A percentile compares a stretch with the other conserved stretches of the same genome.
Conservation (phyloP, 2,797 vertebrate genomes). For the Masticophis lateralis region DNA sequence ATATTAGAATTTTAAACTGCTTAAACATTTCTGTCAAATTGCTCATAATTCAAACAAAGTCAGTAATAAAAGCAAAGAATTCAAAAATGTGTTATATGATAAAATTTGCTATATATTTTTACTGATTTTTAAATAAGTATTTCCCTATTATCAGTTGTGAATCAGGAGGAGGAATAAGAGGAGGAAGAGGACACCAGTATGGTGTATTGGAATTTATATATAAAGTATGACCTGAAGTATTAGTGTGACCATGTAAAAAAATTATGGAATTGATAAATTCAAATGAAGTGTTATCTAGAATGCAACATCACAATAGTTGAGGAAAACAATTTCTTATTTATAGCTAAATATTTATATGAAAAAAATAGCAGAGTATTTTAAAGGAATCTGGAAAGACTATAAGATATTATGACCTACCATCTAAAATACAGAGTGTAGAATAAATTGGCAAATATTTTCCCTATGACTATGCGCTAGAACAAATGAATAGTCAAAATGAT, state of each 20-base stretch:
- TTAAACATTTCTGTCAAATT: background rate
- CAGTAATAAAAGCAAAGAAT: background rate
- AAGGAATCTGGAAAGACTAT: background rate
- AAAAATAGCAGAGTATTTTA: background rate
- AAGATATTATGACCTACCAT: background rate
- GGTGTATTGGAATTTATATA: background rate
- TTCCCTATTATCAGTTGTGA: background rate
- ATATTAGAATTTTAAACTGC: background rate
- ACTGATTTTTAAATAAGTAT: background rate
- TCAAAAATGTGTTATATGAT: constrained; percentile 19
- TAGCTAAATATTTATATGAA: background rate
- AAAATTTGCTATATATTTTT: background rate
- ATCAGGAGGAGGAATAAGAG: background rate
- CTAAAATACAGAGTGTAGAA: background rate
- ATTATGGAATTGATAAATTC: background rate
- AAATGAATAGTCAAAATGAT: background rate
- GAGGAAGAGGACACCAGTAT: background rate
- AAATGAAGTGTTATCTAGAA: background rate
- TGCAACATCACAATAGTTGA: background rate
- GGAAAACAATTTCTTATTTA: background rate
- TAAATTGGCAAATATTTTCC: background rate
- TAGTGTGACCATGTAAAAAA: background rate
- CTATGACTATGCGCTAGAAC: background rate
- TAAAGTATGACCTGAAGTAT: background rate
- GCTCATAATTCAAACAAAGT: background rate